Base-by-base conservation (phyloP, 2,888 invertebrate genomes). In the Drosophila demipolita region DNA sequence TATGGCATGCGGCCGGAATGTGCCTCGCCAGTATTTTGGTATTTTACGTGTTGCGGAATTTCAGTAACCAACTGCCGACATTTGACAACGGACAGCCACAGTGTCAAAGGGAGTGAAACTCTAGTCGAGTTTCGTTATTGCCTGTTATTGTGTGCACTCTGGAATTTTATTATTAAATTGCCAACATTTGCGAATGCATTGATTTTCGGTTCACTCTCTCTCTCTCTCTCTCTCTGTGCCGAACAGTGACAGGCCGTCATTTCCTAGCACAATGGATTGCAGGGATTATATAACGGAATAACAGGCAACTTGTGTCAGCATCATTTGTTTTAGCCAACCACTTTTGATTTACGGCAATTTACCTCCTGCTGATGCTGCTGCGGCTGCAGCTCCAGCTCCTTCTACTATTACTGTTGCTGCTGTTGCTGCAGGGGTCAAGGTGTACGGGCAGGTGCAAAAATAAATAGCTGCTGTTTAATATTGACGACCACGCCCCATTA, bases 101-200 rank as follows among this genome's bases (percentile, higher is more conserved):
- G 52, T 73, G 64, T 73, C 80, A 76, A 76, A 50, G 66, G 45
- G 66, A 72, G 66, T 76, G 54, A 48, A 62, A 78, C 80, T 66
- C 79, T 42, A 42, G 52, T 36, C 52, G n/a, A 61, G 54, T 52
- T 45, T 38, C 38, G 50, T 40, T 8, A 33, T 12, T 35, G n/a
- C 52, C 42, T 50, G 50, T 40, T 8, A 33, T 12, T 35, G n/a
- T 40, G 1, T 36, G 20, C 45, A 33, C 52, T 36, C 29, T 69
- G 82, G 87, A 84, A 87, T 87, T 74, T 80, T 87, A 77, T 82
- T 87, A 84, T 84, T 84, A 87, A 73, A 87, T 87, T 75, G 82
- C 68, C 48, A 66, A 78, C 65, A 73, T 78, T 82, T 81, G 75
- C 72, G 64, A 64, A 76, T 76, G 71, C 73, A 80, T 68, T 79